Conservation (phyloP, 2,888 invertebrate species). For the Hermaeophaga mercurialis region DNA sequence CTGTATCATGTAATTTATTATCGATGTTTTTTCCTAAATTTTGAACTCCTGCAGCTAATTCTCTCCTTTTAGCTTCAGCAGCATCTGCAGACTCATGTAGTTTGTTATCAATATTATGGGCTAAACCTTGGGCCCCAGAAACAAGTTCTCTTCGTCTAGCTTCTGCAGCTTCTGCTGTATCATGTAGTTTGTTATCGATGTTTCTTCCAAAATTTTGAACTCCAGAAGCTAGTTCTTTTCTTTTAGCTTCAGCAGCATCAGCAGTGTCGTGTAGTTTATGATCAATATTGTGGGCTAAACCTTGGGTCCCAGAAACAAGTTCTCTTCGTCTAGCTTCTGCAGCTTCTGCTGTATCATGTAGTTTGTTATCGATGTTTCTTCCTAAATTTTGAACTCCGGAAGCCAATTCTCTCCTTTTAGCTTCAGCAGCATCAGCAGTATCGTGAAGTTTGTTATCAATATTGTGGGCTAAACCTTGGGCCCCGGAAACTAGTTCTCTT, state of each 20-base stretch:
- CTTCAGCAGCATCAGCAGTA: slow-evolving; percentile 10
- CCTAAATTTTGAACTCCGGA: slow-evolving; percentile 20
- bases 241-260: slow-evolving; percentile 52
- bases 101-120: slow-evolving; percentile 24
- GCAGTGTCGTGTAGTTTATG: slow-evolving; percentile 34
- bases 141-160: slow-evolving; percentile 15
- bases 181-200: slow-evolving; percentile 66
- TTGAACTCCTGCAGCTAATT: slow-evolving; percentile 17
- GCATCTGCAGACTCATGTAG: slow-evolving; percentile 23
- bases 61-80: slow-evolving; percentile 20
- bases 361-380: slow-evolving; percentile 63
- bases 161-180: slow-evolving; percentile 34
- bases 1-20: slow-evolving; percentile 36
- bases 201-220: slow-evolving; percentile 45
- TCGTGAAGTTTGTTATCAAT: slow-evolving; percentile 33
- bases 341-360: slow-evolving; percentile 46
- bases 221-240: slow-evolving; percentile 57
- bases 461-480: slow-evolving; percentile 37
- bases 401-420: not conserved
- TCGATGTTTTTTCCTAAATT: slow-evolving; percentile 35
- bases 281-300: slow-evolving; percentile 23
- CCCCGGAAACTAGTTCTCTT: slow-evolving; percentile 27
- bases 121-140: slow-evolving; percentile 25
- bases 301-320: slow-evolving; percentile 26
- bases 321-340: slow-evolving; percentile 34